Conservation (phyloP, 2,888 invertebrate genomes). For the Heliconius aoede region DNA sequence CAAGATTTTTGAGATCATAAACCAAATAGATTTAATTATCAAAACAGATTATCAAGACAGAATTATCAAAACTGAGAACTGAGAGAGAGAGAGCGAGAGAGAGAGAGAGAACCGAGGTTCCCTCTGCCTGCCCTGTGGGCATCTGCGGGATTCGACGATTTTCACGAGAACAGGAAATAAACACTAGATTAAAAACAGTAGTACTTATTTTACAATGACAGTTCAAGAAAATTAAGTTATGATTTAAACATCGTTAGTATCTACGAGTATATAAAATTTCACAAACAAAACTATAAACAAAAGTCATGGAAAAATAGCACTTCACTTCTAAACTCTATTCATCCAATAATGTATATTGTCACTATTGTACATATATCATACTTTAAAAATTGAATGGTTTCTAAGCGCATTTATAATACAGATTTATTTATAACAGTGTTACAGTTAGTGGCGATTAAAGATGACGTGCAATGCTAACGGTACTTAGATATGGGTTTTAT, state of each 20-base stretch:
- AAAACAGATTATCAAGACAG: no score
- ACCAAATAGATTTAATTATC: no score
- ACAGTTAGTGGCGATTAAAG: slow-evolving; percentile 8
- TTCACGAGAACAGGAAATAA: no score
- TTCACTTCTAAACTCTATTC: neutral
- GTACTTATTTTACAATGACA: neutral
- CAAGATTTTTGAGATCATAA: no score
- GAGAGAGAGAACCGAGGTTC: no score
- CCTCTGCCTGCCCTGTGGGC: no score
- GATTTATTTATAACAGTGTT: slow-evolving; percentile 37
- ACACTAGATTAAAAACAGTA: no score
- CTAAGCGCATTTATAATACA: slow-evolving; percentile 33
- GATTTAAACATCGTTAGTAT: neutral
- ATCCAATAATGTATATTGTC: neutral
- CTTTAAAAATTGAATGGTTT: slow-evolving; percentile 43
- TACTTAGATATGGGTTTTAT: neutral
- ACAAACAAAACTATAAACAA: slow-evolving; percentile 8
- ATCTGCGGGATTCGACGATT: no score
- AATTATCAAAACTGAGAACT: no score
- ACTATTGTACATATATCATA: neutral
- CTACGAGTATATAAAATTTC: neutral
- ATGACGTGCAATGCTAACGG: neutral
- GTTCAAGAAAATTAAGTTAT: neutral
- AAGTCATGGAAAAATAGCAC: neutral
- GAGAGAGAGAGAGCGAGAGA: no score